Evolutionary conservation across 1,140 invertebrate genomes (phyloP).

Genomic region (Scaptomyza montana): DNA sequence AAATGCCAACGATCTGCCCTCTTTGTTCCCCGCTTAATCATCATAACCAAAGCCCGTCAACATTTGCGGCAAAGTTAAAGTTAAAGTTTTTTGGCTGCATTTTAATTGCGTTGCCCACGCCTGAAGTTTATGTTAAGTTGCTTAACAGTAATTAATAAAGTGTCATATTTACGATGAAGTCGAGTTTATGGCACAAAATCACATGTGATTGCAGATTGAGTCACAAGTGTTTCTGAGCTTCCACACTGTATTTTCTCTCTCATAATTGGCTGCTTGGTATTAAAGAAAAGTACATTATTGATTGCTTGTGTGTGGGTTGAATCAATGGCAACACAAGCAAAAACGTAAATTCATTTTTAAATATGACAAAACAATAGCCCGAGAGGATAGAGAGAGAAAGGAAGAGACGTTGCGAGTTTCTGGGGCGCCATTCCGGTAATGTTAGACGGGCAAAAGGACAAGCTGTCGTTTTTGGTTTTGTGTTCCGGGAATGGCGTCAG

Average conservation of each 20-base stretch:
- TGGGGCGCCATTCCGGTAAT: slow-evolving; percentile 27
- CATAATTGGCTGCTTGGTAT: slow-evolving; percentile 66
- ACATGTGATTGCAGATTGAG: slow-evolving; percentile 49
- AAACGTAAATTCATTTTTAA: slow-evolving; percentile 75
- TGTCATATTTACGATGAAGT: slow-evolving; percentile 63
- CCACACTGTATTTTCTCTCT: background rate
- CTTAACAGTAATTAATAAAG: slow-evolving; percentile 66
- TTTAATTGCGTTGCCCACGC: slow-evolving; percentile 29
- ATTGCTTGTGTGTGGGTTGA: slow-evolving; percentile 52
- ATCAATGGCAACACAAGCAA: slow-evolving; percentile 31
- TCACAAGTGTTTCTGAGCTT: background rate
- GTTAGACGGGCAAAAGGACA: slow-evolving; percentile 50
- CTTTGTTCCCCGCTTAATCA: background rate
- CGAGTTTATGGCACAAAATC: slow-evolving; percentile 37
- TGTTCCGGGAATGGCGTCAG: slow-evolving; percentile 50
- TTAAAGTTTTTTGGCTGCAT: slow-evolving; percentile 2
- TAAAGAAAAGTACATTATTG: slow-evolving; percentile 78
- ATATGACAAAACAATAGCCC: slow-evolving; percentile 76
- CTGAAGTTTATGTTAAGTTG: slow-evolving; percentile 22
- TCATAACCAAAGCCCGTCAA: background rate
- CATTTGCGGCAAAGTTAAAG: slow-evolving; percentile 7
- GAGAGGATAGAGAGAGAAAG: too few relatives aligned
- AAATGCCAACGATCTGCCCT: background rate
- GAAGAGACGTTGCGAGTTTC: background rate
- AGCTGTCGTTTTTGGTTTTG: slow-evolving; percentile 54